Base-by-base conservation (phyloP, 1,140 invertebrate species). In the Holcopasites calliopsidis region DNA sequence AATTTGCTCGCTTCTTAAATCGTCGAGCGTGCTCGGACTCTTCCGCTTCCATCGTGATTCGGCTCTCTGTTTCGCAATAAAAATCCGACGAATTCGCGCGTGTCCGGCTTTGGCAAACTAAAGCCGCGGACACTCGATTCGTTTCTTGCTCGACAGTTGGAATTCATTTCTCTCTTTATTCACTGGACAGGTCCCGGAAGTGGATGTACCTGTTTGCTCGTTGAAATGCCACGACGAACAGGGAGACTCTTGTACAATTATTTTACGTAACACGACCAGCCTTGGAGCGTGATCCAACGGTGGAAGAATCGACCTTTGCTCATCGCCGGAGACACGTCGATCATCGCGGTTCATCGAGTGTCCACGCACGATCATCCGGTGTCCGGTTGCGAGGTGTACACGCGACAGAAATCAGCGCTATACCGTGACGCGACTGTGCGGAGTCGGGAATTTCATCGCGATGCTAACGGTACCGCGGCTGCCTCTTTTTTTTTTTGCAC, bases 91-190 rank as follows among this genome's bases (percentile, higher is more conserved):
- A 18, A 18, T 44, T 44, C 42, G 42, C 18, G 42, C 42, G 42
- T 13, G 18, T 44, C 18, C 18, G 10, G 18, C 42, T 44, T 44
- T 44, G 42, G 11, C 18, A 18, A 44, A 10, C 2, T 44, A 44
- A 10, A 44, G 10, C 42, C 44, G 44, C 35, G 35, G 4, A 18
- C 6, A 28, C 26, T 18, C 21, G 10, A n/a, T n/a, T n/a, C 18
- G 1, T 13, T 21, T 28, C 16, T 62, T 10, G 8, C 3, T 7
- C 61, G 28, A 55, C 26, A 47, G 28, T 65, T 35, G 21, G 8
- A 65, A 66, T 66, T 73, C 55, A 73, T 66, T 73, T 66, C 54
- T 40, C 49, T 28, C 11, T 16, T 44, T 16, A 49, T n/a, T 33
- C 58, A n/a, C n/a, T 58, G 5, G 52, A 21, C 64, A n/a, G n/a